Conservation (phyloP, 2,797 vertebrate genomes). For the Alcedo atthis region DNA sequence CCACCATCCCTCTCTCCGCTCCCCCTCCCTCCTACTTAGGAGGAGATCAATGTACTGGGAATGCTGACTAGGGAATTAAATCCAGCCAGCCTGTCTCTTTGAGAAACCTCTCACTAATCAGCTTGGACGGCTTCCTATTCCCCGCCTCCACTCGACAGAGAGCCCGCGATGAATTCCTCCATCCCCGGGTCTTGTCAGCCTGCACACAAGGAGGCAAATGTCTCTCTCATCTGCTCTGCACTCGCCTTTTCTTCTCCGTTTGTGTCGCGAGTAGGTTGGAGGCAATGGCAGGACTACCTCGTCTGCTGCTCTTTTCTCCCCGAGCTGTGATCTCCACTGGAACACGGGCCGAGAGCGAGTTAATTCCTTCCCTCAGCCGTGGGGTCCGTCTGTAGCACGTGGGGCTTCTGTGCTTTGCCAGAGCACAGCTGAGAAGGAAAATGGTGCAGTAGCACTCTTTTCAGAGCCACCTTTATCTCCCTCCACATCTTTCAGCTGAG, state of each 20-base stretch:
- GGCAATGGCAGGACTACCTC: slow-evolving; percentile 41
- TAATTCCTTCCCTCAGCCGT: slow-evolving; percentile 34
- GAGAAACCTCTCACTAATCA: slow-evolving; percentile 65
- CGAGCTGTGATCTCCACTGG: slow-evolving; percentile 60
- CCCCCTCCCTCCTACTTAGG: slow-evolving; percentile 37
- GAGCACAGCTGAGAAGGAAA: slow-evolving; percentile 47
- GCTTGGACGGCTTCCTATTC: slow-evolving; percentile 50
- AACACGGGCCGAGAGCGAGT: not conserved
- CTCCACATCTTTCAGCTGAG: not conserved
- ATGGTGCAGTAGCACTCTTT: slow-evolving; percentile 6
- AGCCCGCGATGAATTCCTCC: not conserved
- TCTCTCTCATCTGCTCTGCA: slow-evolving; percentile 50
- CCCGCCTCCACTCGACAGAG: not conserved
- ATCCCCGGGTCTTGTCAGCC: not conserved
- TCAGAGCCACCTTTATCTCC: not conserved
- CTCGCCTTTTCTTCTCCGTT: slow-evolving; percentile 37
- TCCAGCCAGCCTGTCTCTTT: slow-evolving; percentile 55
- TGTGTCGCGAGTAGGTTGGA: slow-evolving; percentile 15
- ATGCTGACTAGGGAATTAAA: slow-evolving; percentile 67
- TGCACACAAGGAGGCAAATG: slow-evolving; percentile 63
- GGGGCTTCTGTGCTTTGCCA: slow-evolving; percentile 19
- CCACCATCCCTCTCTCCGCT: not conserved
- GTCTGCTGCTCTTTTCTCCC: slow-evolving; percentile 48
- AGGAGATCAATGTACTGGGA: slow-evolving; percentile 63
- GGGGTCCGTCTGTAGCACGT: slow-evolving; percentile 35